phyloP scores from a whole-genome alignment of 2,113 vertebrate species.

The Neodon shergylaensis region DNA sequence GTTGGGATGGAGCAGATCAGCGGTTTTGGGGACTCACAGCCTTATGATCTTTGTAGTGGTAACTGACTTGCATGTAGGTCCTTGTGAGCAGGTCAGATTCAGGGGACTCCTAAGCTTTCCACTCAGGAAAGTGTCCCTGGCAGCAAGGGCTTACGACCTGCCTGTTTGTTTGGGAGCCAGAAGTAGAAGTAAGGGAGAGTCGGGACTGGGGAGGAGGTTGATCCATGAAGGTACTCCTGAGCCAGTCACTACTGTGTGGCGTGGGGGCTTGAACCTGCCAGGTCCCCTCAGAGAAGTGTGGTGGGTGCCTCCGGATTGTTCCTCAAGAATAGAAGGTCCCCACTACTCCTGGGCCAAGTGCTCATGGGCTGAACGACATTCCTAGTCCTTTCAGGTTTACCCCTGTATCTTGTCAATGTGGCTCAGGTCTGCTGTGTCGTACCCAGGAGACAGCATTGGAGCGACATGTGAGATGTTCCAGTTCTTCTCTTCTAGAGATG shows the following conservation, averaged over 20 bases:
- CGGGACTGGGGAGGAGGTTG: not conserved
- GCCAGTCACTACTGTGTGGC: not conserved
- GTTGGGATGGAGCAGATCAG: too few relatives aligned
- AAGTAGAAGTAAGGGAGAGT: not conserved
- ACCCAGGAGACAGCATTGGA: accelerated
- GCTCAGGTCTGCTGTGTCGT: not conserved
- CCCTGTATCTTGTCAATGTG: accelerated
- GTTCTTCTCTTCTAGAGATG: not conserved
- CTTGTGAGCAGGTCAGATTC: not conserved
- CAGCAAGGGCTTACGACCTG: not conserved
- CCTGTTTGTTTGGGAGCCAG: not conserved
- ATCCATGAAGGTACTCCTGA: accelerated
- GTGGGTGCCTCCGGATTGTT: not conserved
- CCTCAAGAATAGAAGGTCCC: not conserved
- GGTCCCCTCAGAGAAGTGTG: not conserved
- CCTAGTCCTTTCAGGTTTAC: not conserved
- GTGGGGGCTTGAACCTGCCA: not conserved
- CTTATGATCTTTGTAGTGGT: not conserved
- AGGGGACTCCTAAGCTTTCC: not conserved
- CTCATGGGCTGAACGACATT: accelerated
- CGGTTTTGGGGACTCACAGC: too few relatives aligned
- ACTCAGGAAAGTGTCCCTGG: not conserved
- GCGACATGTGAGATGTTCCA: not conserved
- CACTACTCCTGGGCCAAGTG: too few relatives aligned
- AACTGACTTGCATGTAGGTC: accelerated